Percentiles rank a stretch among this genome's conserved stretches.
Evolutionary conservation across 2,888 invertebrate genomes (phyloP).

Genomic region (Cotesia congregata): DNA sequence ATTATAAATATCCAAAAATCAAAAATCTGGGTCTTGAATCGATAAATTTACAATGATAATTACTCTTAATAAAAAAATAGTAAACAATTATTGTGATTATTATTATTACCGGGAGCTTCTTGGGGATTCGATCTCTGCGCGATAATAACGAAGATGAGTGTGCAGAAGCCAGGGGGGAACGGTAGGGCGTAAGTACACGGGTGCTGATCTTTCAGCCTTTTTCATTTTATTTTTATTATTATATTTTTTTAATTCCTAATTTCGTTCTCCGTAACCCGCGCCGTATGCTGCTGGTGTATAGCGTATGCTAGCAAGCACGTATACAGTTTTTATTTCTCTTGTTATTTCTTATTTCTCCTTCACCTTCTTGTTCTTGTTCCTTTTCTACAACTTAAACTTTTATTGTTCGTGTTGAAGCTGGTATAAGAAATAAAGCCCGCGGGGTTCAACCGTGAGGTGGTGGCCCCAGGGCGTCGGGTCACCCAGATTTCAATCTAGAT

Average conservation of each 20-base stretch:
- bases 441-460: conserved; percentile 62
- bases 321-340: conserved; percentile 27
- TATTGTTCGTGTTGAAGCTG: conserved; percentile 8
- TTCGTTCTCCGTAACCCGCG: conserved; percentile 34
- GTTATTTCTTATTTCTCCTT: neutral
- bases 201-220: conserved; percentile 30
- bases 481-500: conserved; percentile 71
- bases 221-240: neutral
- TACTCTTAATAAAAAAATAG: conserved; percentile 14
- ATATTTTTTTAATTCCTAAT: conserved; percentile 14
- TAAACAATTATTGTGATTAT: conserved; percentile 26
- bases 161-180: conserved; percentile 35
- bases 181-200: conserved; percentile 38
- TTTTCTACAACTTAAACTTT: neutral
- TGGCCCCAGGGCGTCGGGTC: conserved; percentile 68
- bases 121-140: conserved; percentile 27
- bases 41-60: neutral
- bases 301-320: neutral
- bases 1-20: neutral
- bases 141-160: conserved; percentile 42
- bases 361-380: neutral
- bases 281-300: conserved; percentile 42
- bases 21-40: neutral
- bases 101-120: conserved; percentile 34
- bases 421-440: conserved; percentile 38